A percentile compares a stretch with the other conserved stretches of the same genome.
Evolutionary conservation across 2,888 invertebrate genomes (phyloP).

Genomic region (Trypoxylon attenuatum): DNA sequence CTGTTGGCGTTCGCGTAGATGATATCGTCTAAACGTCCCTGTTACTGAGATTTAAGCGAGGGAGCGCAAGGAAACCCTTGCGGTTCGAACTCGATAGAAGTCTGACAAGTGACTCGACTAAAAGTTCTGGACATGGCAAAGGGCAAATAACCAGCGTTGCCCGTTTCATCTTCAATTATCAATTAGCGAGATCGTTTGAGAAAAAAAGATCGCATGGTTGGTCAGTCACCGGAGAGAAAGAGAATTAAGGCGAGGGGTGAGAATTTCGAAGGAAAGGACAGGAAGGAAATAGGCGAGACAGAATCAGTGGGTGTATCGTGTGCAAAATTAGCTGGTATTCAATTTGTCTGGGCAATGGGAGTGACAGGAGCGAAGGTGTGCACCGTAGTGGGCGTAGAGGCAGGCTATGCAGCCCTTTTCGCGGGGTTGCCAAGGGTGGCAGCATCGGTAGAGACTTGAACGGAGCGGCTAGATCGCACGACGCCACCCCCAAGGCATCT

Average conservation of each 20-base stretch:
- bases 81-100: too few species aligned
- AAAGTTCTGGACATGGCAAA: too few species aligned
- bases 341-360: conserved; percentile 70
- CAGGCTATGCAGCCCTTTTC: conserved; percentile 8
- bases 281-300: conserved; percentile 13
- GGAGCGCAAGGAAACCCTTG: too few species aligned
- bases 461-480: conserved; percentile 56
- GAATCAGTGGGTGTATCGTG: conserved; percentile 59
- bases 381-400: conserved; percentile 48
- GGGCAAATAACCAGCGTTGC: conserved; percentile 38
- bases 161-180: conserved; percentile 49
- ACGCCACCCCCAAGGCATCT: conserved; percentile 71
- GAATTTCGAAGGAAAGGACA: conserved; percentile 1
- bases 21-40: too few species aligned
- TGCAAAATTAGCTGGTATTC: conserved; percentile 74
- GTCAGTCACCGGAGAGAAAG: too few species aligned
- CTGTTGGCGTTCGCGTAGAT: too few species aligned
- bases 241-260: conserved; percentile 22
- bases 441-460: too few species aligned
- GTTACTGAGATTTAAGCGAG: too few species aligned
- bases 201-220: conserved; percentile 43
- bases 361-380: conserved; percentile 20
- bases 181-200: conserved; percentile 29
- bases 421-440: conserved; percentile 31
- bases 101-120: too few species aligned